Conservation (phyloP, 35 echinoderm and acorn worm species). For the Apostichopus parvimensis region DNA sequence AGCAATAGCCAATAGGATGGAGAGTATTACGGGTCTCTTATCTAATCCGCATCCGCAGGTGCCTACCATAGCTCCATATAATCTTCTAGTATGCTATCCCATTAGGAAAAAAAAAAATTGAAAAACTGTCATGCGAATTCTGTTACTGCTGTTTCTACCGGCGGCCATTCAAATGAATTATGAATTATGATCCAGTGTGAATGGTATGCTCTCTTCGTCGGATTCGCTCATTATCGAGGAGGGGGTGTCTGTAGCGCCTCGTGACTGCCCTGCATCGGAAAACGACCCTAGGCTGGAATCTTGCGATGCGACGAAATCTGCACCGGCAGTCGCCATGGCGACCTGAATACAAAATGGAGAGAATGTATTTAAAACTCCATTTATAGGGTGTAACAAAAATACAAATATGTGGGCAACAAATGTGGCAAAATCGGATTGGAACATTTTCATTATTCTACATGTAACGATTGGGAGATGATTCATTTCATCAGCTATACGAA, state of each 20-base stretch:
- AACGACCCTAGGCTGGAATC: slow-evolving; percentile 91
- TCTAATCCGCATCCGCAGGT: not conserved
- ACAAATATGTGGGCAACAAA: too few relatives aligned
- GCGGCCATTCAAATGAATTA: not conserved
- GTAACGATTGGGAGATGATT: too few relatives aligned
- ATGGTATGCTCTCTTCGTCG: slow-evolving; percentile 59
- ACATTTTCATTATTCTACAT: too few relatives aligned
- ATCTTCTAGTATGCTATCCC: not conserved
- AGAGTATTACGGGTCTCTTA: too few relatives aligned
- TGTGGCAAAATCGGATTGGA: too few relatives aligned
- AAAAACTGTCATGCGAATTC: too few relatives aligned
- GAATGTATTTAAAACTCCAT: too few relatives aligned
- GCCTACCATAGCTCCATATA: not conserved
- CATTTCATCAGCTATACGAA: too few relatives aligned
- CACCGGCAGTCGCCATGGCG: slow-evolving; percentile 73
- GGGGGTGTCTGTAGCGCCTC: slow-evolving; percentile 95
- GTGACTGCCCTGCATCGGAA: slow-evolving; percentile 85
- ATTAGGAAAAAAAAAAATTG: not conserved
- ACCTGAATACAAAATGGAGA: slow-evolving; percentile 37
- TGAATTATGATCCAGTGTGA: slow-evolving; percentile 7
- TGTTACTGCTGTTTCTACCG: too few relatives aligned
- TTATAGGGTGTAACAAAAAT: not conserved
- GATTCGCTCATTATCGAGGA: slow-evolving; percentile 81
- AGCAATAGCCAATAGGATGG: too few relatives aligned
- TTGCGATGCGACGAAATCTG: slow-evolving; percentile 64